phyloP scores from a whole-genome alignment of 2,797 vertebrate species.

The Myotis vivesi region DNA sequence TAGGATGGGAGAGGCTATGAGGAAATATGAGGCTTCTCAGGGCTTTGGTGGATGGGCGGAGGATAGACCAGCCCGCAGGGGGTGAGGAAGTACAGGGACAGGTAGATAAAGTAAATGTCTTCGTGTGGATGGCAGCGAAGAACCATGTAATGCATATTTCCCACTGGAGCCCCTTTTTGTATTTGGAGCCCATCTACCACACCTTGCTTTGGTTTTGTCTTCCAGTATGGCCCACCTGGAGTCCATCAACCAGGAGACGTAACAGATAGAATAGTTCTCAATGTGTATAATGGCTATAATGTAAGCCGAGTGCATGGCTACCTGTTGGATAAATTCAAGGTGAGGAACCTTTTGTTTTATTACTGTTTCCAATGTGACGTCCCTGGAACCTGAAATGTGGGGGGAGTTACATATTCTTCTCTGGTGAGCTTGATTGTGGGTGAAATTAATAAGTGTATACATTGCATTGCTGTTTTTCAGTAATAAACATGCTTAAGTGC shows the following conservation, averaged over 20 bases:
- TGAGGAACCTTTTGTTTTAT: slow-evolving; percentile 73
- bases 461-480: neutral
- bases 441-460: neutral
- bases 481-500: neutral
- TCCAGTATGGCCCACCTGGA: slow-evolving; percentile 82
- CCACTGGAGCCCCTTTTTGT: neutral
- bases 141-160: neutral
- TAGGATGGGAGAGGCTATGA: neutral
- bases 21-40: neutral
- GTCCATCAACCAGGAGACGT: slow-evolving; percentile 87
- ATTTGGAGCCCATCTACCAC: neutral
- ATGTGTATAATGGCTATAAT: slow-evolving; percentile 84
- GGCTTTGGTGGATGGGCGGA: neutral
- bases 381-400: neutral
- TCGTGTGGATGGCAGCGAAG: neutral
- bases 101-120: neutral
- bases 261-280: slow-evolving; percentile 89
- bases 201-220: slow-evolving; percentile 56
- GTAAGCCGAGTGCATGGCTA: slow-evolving; percentile 81
- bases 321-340: slow-evolving; percentile 90
- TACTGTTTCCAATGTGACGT: neutral
- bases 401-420: slow-evolving; percentile 6
- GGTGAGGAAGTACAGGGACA: neutral
- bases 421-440: slow-evolving; percentile 12
- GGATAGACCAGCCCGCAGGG: neutral